Conservation (phyloP, 2,113 vertebrate species). For the Phalacrocorax brasilianus region DNA sequence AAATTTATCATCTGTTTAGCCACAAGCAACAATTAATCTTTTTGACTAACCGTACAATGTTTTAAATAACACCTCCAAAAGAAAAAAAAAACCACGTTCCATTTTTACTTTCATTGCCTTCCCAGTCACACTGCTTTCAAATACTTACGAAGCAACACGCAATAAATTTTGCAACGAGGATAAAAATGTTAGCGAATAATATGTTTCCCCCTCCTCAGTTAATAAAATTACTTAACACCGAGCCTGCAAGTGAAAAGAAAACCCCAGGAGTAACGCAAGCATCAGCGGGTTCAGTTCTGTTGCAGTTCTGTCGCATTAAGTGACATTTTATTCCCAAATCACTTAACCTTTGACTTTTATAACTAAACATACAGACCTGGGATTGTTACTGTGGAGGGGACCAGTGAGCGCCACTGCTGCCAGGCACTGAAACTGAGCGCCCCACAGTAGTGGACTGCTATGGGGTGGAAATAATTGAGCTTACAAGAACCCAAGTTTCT, state of each 20-base stretch:
- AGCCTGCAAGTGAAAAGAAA: constrained; percentile 64
- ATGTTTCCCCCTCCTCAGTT: constrained; percentile 68
- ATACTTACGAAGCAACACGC: constrained; percentile 38
- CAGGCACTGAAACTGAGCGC: neutral
- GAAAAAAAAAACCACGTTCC: neutral
- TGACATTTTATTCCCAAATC: constrained; percentile 78
- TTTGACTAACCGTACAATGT: constrained; percentile 63
- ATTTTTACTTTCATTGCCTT: constrained; percentile 59
- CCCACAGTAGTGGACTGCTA: neutral
- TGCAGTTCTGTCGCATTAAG: constrained; percentile 67
- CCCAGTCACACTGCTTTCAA: neutral
- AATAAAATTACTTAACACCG: constrained; percentile 80
- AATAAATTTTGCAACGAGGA: constrained; percentile 70
- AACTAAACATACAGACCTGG: constrained; percentile 61
- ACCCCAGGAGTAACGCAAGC: constrained; percentile 61
- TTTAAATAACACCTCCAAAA: constrained; percentile 69
- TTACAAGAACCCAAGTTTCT: neutral
- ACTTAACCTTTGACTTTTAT: constrained; percentile 78
- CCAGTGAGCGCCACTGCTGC: neutral
- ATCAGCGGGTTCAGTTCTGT: constrained; percentile 68
- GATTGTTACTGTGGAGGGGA: constrained; percentile 31
- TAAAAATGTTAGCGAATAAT: constrained; percentile 73
- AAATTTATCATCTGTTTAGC: constrained; percentile 82
- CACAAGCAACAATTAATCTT: constrained; percentile 79
- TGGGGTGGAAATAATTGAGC: neutral